Percentiles rank a stretch among this genome's conserved stretches.
phyloP scores from a whole-genome alignment of 2,888 invertebrate species.

The Phengaris alcon region DNA sequence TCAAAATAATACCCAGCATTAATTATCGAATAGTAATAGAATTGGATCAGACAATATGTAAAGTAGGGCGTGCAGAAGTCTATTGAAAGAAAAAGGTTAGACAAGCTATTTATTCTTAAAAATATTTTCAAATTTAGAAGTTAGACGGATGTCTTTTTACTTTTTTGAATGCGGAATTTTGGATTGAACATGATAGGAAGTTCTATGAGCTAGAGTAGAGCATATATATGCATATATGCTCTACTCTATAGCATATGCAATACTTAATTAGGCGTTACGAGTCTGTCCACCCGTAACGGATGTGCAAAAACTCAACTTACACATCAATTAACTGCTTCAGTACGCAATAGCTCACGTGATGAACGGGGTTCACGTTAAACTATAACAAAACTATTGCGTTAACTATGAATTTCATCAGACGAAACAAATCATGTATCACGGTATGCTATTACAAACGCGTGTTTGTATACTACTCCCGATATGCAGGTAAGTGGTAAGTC shows the following conservation, averaged over 20 bases:
- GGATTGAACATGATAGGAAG: background rate
- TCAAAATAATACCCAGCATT: background rate
- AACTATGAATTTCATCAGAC: slow-evolving; percentile 9
- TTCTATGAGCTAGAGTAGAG: background rate
- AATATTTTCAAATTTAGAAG: no score
- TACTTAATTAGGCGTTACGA: slow-evolving; percentile 16
- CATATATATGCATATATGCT: background rate
- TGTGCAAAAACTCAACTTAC: slow-evolving; percentile 28
- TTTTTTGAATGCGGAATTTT: background rate
- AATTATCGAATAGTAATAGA: background rate
- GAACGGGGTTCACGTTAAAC: slow-evolving; percentile 18
- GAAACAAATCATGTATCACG: background rate
- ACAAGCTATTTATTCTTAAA: no score
- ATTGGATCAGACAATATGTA: background rate
- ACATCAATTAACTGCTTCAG: slow-evolving; percentile 29
- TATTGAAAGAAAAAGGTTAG: background rate
- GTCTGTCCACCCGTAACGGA: slow-evolving; percentile 24
- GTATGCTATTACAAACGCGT: background rate
- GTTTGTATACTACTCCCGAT: background rate
- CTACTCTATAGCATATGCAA: background rate
- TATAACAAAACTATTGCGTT: slow-evolving; percentile 12
- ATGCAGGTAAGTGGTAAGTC: background rate
- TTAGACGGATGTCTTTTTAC: background rate
- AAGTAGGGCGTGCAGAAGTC: background rate
- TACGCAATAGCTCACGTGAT: slow-evolving; percentile 26